A percentile compares a stretch with the other conserved stretches of the same genome.
Evolutionary conservation across 1,140 invertebrate species (phyloP).

Genomic region (Heliothis virescens): DNA sequence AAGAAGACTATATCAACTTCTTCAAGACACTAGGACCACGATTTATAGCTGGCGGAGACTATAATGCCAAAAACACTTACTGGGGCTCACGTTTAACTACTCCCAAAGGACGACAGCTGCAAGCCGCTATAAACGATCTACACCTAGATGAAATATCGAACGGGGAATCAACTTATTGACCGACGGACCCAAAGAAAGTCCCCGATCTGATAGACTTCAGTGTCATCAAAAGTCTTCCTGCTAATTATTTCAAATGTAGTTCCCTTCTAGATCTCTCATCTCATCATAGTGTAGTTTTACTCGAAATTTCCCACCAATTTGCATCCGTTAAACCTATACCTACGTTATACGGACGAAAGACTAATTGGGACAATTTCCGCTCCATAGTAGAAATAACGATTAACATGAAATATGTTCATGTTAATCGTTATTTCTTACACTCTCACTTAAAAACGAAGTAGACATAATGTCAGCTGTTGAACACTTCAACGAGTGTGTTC

Average conservation of each 20-base stretch:
- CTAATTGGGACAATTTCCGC: slow-evolving; percentile 51
- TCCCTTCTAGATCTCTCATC: slow-evolving; percentile 20
- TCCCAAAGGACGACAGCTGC: slow-evolving; percentile 53
- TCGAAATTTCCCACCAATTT: not conserved
- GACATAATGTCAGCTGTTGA: too few species aligned
- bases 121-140: slow-evolving; percentile 48
- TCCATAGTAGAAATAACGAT: too few species aligned
- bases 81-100: slow-evolving; percentile 63
- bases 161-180: slow-evolving; percentile 66
- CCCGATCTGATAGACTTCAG: slow-evolving; percentile 64
- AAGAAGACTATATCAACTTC: slow-evolving; percentile 61
- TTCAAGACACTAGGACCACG: slow-evolving; percentile 66
- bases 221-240: slow-evolving; percentile 16
- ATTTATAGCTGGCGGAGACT: slow-evolving; percentile 72
- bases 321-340: not conserved
- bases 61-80: slow-evolving; percentile 66
- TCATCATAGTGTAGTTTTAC: slow-evolving; percentile 9
- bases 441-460: too few species aligned
- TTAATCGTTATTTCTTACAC: too few species aligned
- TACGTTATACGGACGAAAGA: slow-evolving; percentile 46
- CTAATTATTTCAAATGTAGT: not conserved
- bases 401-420: too few species aligned
- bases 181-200: slow-evolving; percentile 64
- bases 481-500: slow-evolving; percentile 49
- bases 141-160: slow-evolving; percentile 46